Percentiles rank a stretch among this genome's conserved stretches.
Conservation (phyloP, 2,113 vertebrate genomes). For the Phalacrocorax aristotelis region DNA sequence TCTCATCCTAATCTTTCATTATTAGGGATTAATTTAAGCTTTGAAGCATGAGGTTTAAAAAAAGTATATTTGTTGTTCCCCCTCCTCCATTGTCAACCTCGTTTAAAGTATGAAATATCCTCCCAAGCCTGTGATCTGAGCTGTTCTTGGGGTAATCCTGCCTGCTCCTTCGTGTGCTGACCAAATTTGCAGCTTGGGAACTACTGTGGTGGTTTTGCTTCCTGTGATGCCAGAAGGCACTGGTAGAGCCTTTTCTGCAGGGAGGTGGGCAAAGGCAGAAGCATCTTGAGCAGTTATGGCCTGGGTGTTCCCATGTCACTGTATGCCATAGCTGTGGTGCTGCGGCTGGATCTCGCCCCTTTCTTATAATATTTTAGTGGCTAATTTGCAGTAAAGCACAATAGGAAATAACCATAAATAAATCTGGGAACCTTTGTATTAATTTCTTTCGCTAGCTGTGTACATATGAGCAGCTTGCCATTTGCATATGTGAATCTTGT, state of each 20-base stretch:
- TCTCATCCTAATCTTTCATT: constrained; percentile 45
- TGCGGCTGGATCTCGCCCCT: not conserved
- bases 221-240: not conserved
- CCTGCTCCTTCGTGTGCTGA: not conserved
- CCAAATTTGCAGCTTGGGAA: not conserved
- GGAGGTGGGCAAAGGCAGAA: not conserved
- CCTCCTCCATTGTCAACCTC: not conserved
- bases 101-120: not conserved
- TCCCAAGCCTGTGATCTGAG: not conserved
- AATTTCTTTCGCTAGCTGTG: constrained; percentile 64
- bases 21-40: constrained; percentile 54
- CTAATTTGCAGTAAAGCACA: constrained; percentile 56
- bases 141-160: not conserved
- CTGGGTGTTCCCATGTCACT: not conserved
- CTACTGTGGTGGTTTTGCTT: not conserved
- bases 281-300: not conserved
- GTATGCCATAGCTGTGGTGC: constrained; percentile 18
- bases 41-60: constrained; percentile 11
- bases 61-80: not conserved
- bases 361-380: constrained; percentile 19
- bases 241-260: not conserved
- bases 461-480: constrained; percentile 64
- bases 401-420: constrained; percentile 64
- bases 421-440: constrained; percentile 66
- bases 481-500: constrained; percentile 78